A percentile compares a stretch with the other conserved stretches of the same genome.
phyloP scores from a whole-genome alignment of 2,888 invertebrate genomes.

The Cerastis leucographa region DNA sequence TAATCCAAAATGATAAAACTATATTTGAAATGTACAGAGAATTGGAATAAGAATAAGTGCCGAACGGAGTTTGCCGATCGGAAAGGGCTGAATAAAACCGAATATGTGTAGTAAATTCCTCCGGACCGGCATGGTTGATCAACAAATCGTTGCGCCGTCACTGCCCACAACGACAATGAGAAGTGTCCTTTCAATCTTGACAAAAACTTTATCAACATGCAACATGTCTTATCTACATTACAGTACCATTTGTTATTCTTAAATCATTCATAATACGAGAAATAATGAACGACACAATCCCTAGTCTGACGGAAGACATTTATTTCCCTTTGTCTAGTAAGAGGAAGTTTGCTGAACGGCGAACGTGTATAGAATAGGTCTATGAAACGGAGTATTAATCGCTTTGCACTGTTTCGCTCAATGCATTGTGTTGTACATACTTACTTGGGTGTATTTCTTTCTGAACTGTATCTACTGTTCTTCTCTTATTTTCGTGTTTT shows the following conservation, averaged over 20 bases:
- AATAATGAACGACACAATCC: slow-evolving; percentile 70
- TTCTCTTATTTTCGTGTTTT: too few species aligned
- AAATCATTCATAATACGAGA: slow-evolving; percentile 60
- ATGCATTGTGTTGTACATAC: slow-evolving; percentile 11
- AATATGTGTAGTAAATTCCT: neutral
- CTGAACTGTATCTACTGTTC: neutral
- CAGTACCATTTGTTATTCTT: slow-evolving; percentile 43
- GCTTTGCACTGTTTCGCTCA: neutral
- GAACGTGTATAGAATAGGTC: slow-evolving; percentile 20
- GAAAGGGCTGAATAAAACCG: neutral
- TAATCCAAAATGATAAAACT: too few species aligned
- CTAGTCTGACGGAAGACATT: slow-evolving; percentile 60
- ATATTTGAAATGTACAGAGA: neutral
- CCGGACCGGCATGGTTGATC: neutral
- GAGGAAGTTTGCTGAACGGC: neutral
- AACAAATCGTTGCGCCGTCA: neutral
- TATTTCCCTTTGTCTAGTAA: slow-evolving; percentile 67
- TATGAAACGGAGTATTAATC: slow-evolving; percentile 19
- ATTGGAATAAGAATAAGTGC: neutral
- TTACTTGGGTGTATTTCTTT: neutral
- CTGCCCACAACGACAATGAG: neutral
- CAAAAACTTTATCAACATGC: slow-evolving; percentile 24
- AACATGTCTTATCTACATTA: slow-evolving; percentile 24
- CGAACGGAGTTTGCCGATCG: neutral
- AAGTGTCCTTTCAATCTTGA: neutral